Percentiles rank a stretch among this genome's conserved stretches.
These are phyloP conservation scores for Erannis defoliaria DNA, from an alignment of 2,888 invertebrate genomes.

Conservation along the genomic window DNA sequence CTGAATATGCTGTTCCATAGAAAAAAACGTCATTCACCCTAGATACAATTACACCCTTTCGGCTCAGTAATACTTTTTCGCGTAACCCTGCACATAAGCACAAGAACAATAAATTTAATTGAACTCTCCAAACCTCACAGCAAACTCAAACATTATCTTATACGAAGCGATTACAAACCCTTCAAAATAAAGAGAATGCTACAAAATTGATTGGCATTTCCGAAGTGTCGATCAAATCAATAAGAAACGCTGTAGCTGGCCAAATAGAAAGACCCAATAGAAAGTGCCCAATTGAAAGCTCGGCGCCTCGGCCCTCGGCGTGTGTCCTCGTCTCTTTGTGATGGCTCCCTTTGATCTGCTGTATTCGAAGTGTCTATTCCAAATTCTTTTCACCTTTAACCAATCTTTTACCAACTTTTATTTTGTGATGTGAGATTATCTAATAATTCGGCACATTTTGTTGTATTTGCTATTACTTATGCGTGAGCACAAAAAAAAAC, in stretches of 20 bases:
- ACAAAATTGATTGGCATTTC: slow-evolving; percentile 45
- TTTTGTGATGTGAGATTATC: slow-evolving; percentile 43
- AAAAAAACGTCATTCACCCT: no score
- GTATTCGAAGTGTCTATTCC: slow-evolving; percentile 57
- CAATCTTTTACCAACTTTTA: slow-evolving; percentile 51
- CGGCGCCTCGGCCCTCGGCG: slow-evolving; percentile 41
- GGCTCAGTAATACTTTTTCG: no score
- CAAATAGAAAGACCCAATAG: slow-evolving; percentile 21
- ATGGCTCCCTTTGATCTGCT: slow-evolving; percentile 64
- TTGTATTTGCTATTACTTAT: slow-evolving; percentile 5
- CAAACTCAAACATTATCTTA: slow-evolving; percentile 18
- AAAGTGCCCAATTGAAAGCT: slow-evolving; percentile 48
- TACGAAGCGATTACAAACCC: slow-evolving; percentile 24
- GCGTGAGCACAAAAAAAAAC: no score
- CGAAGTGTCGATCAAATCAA: slow-evolving; percentile 50
- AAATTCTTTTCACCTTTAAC: slow-evolving; percentile 70
- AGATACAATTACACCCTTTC: no score
- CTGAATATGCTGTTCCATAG: no score
- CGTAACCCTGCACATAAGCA: neutral
- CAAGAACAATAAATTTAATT: neutral
- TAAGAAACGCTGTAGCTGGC: slow-evolving; percentile 45
- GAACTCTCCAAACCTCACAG: neutral
- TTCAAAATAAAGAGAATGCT: slow-evolving; percentile 19
- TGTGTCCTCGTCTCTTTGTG: slow-evolving; percentile 64
- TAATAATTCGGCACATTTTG: neutral